Base-by-base conservation (phyloP, 2,888 invertebrate species). In the Acronicta leporina region DNA sequence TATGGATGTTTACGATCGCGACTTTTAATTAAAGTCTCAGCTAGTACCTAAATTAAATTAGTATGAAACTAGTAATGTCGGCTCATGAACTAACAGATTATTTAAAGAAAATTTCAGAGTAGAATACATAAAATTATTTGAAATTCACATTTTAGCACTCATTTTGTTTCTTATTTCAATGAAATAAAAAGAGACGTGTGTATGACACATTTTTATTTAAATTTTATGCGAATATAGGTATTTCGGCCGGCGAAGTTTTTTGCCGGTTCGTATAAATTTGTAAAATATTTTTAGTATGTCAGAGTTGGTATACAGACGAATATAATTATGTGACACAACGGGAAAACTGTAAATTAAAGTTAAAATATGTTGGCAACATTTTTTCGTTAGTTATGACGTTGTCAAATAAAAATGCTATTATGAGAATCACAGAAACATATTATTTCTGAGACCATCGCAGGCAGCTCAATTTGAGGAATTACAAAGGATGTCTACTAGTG, bases 201-300 rank as follows among this genome's bases (percentile, higher is more conserved):
- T 58, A 48, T 58, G 60, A 53, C 59, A 63, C 63, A n/a, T 73
- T 68, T 59, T 65, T 68, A 74, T 75, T 75, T 67, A 71, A 80
- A 80, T 80, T 77, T 68, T 63, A 73, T 59, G 55, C 67, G 51
- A 68, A 71, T 69, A 71, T 71, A 64, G 62, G 66, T 56, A 63
- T 71, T 68, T 66, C 41, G 15, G 40, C 41, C 65, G 55, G 57
- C 66, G 42, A 76, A 73, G 63, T 73, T 79, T 77, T 68, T 59
- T 38, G 61, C 45, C 50, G 27, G 58, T 63, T 49, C 51, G 40
- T 51, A 64, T 57, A 61, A 73, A 71, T 71, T 59, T 45, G 58
- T 63, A 9, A 55, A 68, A 75, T 63, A 65, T 63, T 69, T 63
- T 68, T 53, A 59, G 49, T 40, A 55, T 43, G 53, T 45, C 35